These are phyloP conservation scores for Cryptotis parvus DNA, from an alignment of 2,113 vertebrate genomes.

Conservation along the genomic window DNA sequence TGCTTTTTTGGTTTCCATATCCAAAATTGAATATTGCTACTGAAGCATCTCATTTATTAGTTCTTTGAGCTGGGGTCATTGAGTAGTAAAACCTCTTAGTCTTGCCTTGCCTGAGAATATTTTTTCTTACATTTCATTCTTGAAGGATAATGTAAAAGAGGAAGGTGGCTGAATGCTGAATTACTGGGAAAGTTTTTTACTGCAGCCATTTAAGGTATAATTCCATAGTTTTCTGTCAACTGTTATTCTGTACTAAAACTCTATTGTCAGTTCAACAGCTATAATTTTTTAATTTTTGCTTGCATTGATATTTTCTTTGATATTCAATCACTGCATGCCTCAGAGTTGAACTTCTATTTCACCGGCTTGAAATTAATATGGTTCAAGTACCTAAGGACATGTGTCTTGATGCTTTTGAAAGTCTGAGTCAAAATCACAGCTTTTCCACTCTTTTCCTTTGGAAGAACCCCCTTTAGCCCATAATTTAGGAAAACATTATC, in stretches of 20 bases:
- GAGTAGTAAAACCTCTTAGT: background rate
- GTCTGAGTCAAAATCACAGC: background rate
- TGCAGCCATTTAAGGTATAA: slow-evolving; percentile 25
- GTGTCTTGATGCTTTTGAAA: slow-evolving; percentile 2
- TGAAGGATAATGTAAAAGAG: slow-evolving; percentile 14
- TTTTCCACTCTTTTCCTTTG: background rate
- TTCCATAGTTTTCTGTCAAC: background rate
- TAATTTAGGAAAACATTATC: background rate
- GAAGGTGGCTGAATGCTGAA: background rate
- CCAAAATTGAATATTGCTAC: background rate
- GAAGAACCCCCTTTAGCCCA: background rate
- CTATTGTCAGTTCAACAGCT: background rate
- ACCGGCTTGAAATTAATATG: background rate
- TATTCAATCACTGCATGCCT: background rate
- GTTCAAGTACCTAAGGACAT: background rate
- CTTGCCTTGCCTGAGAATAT: slow-evolving; percentile 5
- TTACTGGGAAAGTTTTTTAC: background rate
- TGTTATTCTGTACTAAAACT: background rate
- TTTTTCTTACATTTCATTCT: background rate
- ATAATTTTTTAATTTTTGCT: background rate
- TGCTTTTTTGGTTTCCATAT: background rate
- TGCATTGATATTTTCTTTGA: slow-evolving; percentile 18
- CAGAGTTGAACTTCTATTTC: background rate
- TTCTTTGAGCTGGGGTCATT: background rate
- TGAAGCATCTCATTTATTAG: background rate